Base-by-base conservation (phyloP, 1,140 invertebrate species). In the Nephila pilipes region DNA sequence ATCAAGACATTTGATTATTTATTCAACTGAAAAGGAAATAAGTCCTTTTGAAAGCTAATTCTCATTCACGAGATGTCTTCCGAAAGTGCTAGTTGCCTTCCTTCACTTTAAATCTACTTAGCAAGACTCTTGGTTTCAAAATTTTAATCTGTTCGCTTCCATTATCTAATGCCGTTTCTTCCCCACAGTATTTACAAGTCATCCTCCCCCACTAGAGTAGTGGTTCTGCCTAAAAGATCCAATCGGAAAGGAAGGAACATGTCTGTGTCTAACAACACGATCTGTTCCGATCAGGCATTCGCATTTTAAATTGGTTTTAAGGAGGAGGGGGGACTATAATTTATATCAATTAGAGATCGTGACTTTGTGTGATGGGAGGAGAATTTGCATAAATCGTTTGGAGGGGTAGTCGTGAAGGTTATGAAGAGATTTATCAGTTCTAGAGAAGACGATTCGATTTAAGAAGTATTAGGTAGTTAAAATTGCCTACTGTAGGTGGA, bases 271-370 rank as follows among this genome's bases (percentile, higher is more conserved):
- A 22, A 32, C 29, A 32, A 75, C 14, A 16, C 5, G 29, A 2
- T 25, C 69, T 46, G 18, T 75, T 18, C 18, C 69, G 18, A 36
- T 75, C 69, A 36, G 69, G 32, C 29, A 75, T 32, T 36, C 69
- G 69, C 29, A 75, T 75, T 75, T 75, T 36, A 32, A 75, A 75
- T 75, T 29, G 58, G 58, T 46, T 46, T 46, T 46, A 46, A 10
- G 6, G 32, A 12, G 36, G n/a, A 10, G 14, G 25, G 12, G 12
- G 32, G 32, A 69, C 36, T 36, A 69, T 69, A 60, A 87, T 87
- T 87, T 87, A 69, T 87, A 65, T 87, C 85, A 87, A 87, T 87
- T 87, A 87, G 60, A 22, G 38, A 65, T 87, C 60, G 36, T 22
- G 25, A 69, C 60, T 87, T 87, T 69, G 60, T 69, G 25, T 60